A percentile compares a stretch with the other conserved stretches of the same genome.
phyloP scores from a whole-genome alignment of 2,888 invertebrate genomes.

The Lathronympha strigana region DNA sequence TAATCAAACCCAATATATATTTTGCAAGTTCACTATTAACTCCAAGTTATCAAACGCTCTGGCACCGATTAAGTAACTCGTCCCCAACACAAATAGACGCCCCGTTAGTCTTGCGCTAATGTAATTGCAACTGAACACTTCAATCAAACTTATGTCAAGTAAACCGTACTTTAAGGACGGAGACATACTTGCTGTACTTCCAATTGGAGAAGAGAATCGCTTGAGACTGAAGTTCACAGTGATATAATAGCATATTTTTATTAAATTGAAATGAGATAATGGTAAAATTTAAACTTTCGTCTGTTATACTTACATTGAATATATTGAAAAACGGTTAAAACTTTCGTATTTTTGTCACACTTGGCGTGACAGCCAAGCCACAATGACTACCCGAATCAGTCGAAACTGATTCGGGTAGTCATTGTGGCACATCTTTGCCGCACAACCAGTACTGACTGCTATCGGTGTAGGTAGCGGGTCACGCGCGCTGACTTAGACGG shows the following conservation, averaged over 20 bases:
- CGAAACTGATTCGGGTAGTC: too few species aligned
- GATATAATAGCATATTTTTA: background rate
- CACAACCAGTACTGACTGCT: too few species aligned
- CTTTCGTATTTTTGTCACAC: too few species aligned
- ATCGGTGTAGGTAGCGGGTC: too few species aligned
- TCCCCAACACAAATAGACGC: slow-evolving; percentile 31
- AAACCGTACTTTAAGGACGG: slow-evolving; percentile 10
- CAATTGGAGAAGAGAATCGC: background rate
- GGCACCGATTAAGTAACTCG: slow-evolving; percentile 28
- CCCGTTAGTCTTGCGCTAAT: slow-evolving; percentile 26
- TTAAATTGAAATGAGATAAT: too few species aligned
- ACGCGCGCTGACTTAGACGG: too few species aligned
- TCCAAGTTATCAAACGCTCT: slow-evolving; percentile 20
- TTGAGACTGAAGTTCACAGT: background rate
- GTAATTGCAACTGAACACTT: slow-evolving; percentile 37
- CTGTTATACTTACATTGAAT: too few species aligned
- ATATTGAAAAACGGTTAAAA: too few species aligned
- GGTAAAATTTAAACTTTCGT: too few species aligned
- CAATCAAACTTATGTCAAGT: slow-evolving; percentile 28
- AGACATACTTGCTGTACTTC: background rate
- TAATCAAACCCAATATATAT: slow-evolving; percentile 4
- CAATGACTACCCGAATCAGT: too few species aligned
- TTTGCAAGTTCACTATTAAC: slow-evolving; percentile 4
- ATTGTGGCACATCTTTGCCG: too few species aligned
- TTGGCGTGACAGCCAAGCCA: too few species aligned